phyloP scores from a whole-genome alignment of 2,113 vertebrate genomes.

The Equus quagga region DNA sequence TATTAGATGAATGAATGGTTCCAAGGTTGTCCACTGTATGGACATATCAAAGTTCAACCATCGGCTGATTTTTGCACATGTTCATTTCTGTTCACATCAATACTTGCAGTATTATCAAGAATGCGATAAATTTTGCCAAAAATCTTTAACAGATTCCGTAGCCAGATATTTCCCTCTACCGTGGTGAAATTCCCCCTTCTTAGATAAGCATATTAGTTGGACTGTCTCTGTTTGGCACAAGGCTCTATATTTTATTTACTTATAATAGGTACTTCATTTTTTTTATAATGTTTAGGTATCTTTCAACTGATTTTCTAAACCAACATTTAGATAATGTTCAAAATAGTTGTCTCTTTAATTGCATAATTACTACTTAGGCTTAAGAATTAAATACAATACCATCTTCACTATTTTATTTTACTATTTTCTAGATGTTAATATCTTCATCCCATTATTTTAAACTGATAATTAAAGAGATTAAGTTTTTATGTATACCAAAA shows the following conservation, averaged over 20 bases:
- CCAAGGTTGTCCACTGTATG: background rate
- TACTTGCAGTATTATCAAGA: background rate
- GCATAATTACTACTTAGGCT: background rate
- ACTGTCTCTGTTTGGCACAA: background rate
- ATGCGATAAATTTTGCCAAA: background rate
- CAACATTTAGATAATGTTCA: background rate
- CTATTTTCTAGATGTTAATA: background rate
- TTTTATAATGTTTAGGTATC: background rate
- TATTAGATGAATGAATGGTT: background rate
- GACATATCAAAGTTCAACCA: background rate
- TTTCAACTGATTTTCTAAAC: background rate
- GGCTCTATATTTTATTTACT: background rate
- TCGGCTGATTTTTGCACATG: background rate
- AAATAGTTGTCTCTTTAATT: background rate
- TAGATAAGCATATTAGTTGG: background rate
- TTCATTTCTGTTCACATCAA: background rate
- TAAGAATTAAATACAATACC: background rate
- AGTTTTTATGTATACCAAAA: background rate
- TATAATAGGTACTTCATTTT: background rate
- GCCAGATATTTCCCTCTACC: background rate
- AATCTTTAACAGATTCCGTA: background rate
- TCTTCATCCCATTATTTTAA: background rate
- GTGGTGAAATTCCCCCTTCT: background rate
- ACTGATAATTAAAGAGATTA: background rate
- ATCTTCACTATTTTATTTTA: background rate